Evolutionary conservation across 2,113 vertebrate genomes (phyloP).

Genomic region (Galbula dea): DNA sequence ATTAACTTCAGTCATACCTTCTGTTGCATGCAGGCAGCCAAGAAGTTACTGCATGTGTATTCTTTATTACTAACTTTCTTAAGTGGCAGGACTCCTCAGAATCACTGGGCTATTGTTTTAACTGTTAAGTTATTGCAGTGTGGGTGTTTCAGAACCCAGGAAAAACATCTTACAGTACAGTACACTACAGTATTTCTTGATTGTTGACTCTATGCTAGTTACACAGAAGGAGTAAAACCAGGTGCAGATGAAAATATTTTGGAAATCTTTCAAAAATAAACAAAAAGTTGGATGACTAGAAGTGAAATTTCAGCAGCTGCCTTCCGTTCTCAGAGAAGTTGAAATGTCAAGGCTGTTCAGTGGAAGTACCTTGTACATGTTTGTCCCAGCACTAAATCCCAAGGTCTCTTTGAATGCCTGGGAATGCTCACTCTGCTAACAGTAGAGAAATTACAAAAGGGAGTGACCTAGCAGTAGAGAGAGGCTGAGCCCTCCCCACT

Average conservation of each 20-base stretch:
- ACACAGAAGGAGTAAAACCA: neutral
- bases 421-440: neutral
- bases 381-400: neutral
- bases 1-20: neutral
- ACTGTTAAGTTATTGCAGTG: neutral
- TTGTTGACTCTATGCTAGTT: neutral
- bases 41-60: neutral
- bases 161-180: neutral
- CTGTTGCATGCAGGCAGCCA: neutral
- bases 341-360: conserved; percentile 25
- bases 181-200: neutral
- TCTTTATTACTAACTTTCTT: neutral
- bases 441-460: neutral
- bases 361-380: neutral
- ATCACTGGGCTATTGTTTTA: neutral
- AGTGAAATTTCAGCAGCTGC: neutral
- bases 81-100: neutral
- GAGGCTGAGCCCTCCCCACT: neutral
- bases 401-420: neutral
- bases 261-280: neutral
- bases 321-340: neutral
- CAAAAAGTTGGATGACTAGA: neutral
- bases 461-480: neutral
- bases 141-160: neutral
- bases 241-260: neutral